These are phyloP conservation scores for Pseudoips prasinana DNA, from an alignment of 2,888 invertebrate genomes.

Conservation along the genomic window DNA sequence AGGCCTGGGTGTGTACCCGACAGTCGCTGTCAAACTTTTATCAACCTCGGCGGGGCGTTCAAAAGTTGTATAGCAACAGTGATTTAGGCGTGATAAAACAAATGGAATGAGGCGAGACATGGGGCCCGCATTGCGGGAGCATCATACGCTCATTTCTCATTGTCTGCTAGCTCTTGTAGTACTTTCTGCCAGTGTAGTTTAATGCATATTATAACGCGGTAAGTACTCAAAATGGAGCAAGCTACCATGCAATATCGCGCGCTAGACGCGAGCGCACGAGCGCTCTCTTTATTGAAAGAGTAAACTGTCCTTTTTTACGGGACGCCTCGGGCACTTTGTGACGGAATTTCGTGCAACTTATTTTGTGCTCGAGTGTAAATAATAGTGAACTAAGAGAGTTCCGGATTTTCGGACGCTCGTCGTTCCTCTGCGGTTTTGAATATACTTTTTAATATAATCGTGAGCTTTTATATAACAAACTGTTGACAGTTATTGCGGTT, in stretches of 20 bases:
- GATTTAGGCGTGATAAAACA: conserved; percentile 77
- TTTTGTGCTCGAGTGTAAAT: conserved; percentile 67
- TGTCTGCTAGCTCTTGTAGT: conserved; percentile 66
- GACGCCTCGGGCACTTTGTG: conserved; percentile 69
- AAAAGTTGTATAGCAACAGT: conserved; percentile 70
- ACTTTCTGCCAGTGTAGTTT: conserved; percentile 72
- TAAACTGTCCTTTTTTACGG: conserved; percentile 78
- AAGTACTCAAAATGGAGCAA: conserved; percentile 72
- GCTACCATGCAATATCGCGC: conserved; percentile 65
- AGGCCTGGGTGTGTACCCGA: conserved; percentile 62
- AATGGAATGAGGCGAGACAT: conserved; percentile 61
- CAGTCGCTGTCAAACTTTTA: conserved; percentile 76
- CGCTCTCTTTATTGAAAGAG: conserved; percentile 75
- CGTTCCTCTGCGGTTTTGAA: conserved; percentile 54
- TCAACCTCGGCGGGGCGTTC: conserved; percentile 54
- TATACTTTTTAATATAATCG: conserved; percentile 50
- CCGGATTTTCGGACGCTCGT: conserved; percentile 56
- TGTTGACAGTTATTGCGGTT: conserved; percentile 48
- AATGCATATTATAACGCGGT: conserved; percentile 79
- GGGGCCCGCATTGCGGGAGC: conserved; percentile 73
- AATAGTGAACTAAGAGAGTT: conserved; percentile 62
- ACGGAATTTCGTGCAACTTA: conserved; percentile 70
- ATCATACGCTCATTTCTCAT: conserved; percentile 78
- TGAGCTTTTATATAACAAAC: conserved; percentile 38
- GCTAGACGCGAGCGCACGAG: conserved; percentile 54